Conservation (phyloP, 2,797 vertebrate genomes). For the Phoeniculus purpureus region DNA sequence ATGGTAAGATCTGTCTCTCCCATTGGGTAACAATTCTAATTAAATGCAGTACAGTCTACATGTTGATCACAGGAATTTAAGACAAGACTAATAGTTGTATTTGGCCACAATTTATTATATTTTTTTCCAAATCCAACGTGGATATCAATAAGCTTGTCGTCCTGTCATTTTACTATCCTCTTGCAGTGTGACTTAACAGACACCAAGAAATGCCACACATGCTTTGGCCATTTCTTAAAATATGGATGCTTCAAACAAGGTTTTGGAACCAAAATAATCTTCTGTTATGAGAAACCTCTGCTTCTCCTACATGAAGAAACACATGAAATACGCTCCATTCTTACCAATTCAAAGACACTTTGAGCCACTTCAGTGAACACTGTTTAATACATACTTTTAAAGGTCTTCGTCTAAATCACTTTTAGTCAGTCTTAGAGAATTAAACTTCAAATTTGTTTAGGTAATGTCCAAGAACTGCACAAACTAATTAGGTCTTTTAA, state of each 20-base stretch:
- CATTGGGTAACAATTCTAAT: not conserved
- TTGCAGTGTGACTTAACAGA: not conserved
- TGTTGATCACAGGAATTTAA: not conserved
- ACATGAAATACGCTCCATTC: not conserved
- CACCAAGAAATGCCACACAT: not conserved
- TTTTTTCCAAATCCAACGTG: not conserved
- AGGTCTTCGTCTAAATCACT: not conserved
- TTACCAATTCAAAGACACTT: not conserved
- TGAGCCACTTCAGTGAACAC: not conserved
- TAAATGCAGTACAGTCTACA: not conserved
- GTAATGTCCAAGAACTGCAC: not conserved
- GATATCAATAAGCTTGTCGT: not conserved
- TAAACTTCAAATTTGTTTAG: not conserved
- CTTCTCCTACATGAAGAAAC: not conserved
- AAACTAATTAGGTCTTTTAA: not conserved
- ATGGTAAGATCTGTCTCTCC: not conserved
- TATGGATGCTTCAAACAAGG: not conserved
- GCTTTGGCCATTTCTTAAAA: not conserved
- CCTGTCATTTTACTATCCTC: not conserved
- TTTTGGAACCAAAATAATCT: not conserved
- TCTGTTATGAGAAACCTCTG: not conserved
- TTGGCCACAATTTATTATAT: not conserved
- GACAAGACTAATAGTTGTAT: not conserved
- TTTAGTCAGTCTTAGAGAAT: not conserved
- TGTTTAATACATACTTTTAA: not conserved